Conservation (phyloP, 2,113 vertebrate genomes). For the Pelodiscus sinensis region DNA sequence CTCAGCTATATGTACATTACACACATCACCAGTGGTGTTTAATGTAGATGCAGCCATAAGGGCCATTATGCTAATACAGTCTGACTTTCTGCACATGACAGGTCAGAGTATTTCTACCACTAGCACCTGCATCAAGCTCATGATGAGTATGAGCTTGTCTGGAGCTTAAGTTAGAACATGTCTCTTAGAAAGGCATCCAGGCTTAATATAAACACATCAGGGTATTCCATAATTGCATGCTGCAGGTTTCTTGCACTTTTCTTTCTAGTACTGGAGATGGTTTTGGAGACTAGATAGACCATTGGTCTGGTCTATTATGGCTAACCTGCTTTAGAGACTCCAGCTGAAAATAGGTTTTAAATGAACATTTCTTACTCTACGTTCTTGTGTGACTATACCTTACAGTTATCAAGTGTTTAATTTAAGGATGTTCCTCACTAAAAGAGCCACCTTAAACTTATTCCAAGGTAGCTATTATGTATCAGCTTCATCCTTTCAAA, state of each 20-base stretch:
- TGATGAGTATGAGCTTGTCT: neutral
- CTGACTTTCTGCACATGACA: neutral
- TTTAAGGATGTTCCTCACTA: neutral
- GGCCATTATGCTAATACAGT: conserved; percentile 4
- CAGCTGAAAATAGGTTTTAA: neutral
- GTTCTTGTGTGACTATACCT: neutral
- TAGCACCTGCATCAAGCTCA: conserved; percentile 39
- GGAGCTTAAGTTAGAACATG: conserved; percentile 2
- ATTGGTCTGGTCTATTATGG: neutral
- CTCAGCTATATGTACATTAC: too few species aligned
- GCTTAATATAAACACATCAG: neutral
- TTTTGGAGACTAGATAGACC: neutral
- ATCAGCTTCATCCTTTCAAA: neutral
- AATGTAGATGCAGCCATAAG: neutral
- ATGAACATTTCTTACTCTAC: neutral
- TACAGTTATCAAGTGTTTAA: neutral
- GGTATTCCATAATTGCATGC: neutral
- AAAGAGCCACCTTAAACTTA: neutral
- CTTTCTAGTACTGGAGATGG: neutral
- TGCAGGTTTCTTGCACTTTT: neutral
- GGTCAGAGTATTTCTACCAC: conserved; percentile 9
- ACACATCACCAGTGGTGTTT: neutral
- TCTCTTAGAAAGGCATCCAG: neutral
- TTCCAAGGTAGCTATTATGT: neutral
- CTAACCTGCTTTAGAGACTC: neutral